phyloP scores from a whole-genome alignment of 2,888 invertebrate genomes.

The Andrena minutula region DNA sequence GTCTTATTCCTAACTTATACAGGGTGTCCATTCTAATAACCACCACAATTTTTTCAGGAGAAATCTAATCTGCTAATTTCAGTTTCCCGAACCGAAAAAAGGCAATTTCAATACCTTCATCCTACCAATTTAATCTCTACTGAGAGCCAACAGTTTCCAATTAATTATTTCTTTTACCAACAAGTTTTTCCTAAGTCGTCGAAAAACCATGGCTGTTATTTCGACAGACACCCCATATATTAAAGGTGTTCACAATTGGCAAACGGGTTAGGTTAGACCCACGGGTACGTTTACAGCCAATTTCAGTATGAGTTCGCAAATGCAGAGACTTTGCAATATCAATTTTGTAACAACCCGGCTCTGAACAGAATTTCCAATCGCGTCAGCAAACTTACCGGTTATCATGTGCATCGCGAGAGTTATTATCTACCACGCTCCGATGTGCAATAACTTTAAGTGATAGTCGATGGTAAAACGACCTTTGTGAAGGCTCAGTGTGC shows the following conservation, averaged over 20 bases:
- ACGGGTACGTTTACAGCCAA: slow-evolving; percentile 39
- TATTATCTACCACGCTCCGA: not conserved
- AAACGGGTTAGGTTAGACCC: slow-evolving; percentile 46
- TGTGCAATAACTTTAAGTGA: slow-evolving; percentile 45
- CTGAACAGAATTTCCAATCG: not conserved
- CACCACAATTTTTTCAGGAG: not conserved
- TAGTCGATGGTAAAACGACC: slow-evolving; percentile 53
- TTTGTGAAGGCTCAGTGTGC: slow-evolving; percentile 54
- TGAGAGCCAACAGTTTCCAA: not conserved
- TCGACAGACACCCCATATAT: not conserved
- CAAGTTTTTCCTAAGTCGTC: not conserved
- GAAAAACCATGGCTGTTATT: not conserved
- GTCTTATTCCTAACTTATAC: not conserved
- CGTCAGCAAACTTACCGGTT: not conserved
- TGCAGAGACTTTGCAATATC: slow-evolving; percentile 34
- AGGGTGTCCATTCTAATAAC: not conserved
- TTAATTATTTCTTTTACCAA: not conserved
- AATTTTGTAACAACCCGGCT: slow-evolving; percentile 25
- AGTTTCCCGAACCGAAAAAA: not conserved
- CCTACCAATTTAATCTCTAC: not conserved
- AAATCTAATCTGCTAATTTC: not conserved
- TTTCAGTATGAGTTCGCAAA: slow-evolving; percentile 50
- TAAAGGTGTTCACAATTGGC: slow-evolving; percentile 33
- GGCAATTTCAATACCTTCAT: not conserved
- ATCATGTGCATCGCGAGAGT: slow-evolving; percentile 11